phyloP scores from a whole-genome alignment of 1,140 invertebrate genomes.

The Zaprionus inermis region DNA sequence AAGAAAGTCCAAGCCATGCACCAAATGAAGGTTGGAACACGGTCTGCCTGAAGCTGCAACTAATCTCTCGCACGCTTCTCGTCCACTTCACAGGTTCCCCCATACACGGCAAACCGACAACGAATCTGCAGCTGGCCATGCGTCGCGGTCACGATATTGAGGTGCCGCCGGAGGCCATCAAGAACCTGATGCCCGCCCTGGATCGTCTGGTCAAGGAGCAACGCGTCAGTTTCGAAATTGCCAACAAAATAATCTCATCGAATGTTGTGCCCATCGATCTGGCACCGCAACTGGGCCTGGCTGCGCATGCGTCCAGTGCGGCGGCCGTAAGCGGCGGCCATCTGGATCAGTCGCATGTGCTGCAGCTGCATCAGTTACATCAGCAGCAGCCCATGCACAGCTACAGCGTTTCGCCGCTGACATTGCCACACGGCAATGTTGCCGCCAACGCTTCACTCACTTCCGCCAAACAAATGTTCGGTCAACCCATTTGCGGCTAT shows the following conservation, averaged over 20 bases:
- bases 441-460: slow-evolving; percentile 56
- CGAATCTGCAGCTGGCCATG: slow-evolving; percentile 56
- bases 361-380: slow-evolving; percentile 59
- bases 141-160: slow-evolving; percentile 78
- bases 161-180: slow-evolving; percentile 77
- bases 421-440: slow-evolving; percentile 51
- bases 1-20: slow-evolving; percentile 11
- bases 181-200: slow-evolving; percentile 79
- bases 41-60: background rate
- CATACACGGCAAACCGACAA: slow-evolving; percentile 85
- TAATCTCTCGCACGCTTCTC: background rate
- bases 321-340: slow-evolving; percentile 70
- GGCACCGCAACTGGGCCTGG: slow-evolving; percentile 78
- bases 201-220: slow-evolving; percentile 84
- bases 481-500: slow-evolving; percentile 69
- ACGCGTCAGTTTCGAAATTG: slow-evolving; percentile 81
- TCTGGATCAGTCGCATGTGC: slow-evolving; percentile 61
- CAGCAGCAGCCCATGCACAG: slow-evolving; percentile 65
- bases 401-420: slow-evolving; percentile 73
- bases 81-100: slow-evolving; percentile 86
- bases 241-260: slow-evolving; percentile 83
- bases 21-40: background rate
- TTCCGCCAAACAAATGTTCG: slow-evolving; percentile 73
- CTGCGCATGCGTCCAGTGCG: slow-evolving; percentile 69
- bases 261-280: slow-evolving; percentile 84